phyloP scores from a whole-genome alignment of 1,140 invertebrate genomes.

The Antheraea mylitta region DNA sequence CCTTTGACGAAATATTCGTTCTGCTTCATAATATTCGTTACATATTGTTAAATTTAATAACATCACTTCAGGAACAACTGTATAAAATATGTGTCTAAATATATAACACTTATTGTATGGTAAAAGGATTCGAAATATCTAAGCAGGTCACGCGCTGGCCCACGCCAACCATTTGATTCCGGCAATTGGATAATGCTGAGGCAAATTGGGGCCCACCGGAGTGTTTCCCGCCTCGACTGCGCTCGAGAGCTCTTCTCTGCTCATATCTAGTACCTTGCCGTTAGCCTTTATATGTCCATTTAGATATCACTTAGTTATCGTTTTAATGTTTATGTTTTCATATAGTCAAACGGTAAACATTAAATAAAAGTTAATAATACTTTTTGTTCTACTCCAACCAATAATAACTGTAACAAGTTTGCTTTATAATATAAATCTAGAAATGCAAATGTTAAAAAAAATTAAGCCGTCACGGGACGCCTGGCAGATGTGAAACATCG shows the following conservation, averaged over 20 bases:
- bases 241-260: slow-evolving; percentile 46
- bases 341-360: no score
- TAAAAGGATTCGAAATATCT: slow-evolving; percentile 38
- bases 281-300: slow-evolving; percentile 55
- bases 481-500: no score
- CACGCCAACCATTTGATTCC: slow-evolving; percentile 70
- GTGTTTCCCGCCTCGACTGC: slow-evolving; percentile 49
- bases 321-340: not conserved
- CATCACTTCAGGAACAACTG: no score
- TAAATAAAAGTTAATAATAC: no score
- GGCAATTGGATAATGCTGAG: slow-evolving; percentile 71
- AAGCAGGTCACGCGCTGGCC: slow-evolving; percentile 67
- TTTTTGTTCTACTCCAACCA: no score
- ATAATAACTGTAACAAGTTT: not conserved
- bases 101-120: not conserved
- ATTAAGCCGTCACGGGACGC: no score
- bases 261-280: slow-evolving; percentile 44
- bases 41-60: no score
- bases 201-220: slow-evolving; percentile 69
- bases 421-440: no score
- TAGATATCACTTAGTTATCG: not conserved
- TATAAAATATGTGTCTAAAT: not conserved
- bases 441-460: no score
- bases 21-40: no score
- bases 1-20: no score